A percentile compares a stretch with the other conserved stretches of the same genome.
phyloP scores from a whole-genome alignment of 2,113 vertebrate genomes.

The Sclerurus mexicanus region DNA sequence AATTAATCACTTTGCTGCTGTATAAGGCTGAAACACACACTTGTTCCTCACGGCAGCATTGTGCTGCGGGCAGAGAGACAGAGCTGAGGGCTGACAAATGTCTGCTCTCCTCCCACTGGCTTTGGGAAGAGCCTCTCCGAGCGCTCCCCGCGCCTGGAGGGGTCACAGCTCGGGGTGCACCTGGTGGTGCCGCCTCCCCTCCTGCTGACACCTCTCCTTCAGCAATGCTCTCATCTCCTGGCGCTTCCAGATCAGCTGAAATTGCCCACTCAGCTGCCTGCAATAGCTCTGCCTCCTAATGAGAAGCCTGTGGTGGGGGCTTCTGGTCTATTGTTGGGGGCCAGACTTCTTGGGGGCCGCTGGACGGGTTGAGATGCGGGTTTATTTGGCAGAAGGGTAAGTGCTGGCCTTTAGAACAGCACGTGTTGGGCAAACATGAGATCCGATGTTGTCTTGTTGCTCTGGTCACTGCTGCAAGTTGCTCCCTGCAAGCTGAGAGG shows the following conservation, averaged over 20 bases:
- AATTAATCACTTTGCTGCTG: neutral
- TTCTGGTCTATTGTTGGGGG: neutral
- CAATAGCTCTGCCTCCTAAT: neutral
- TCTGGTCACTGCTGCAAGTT: neutral
- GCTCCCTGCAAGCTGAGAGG: neutral
- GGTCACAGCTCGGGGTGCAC: neutral
- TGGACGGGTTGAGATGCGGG: neutral
- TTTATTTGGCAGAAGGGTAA: neutral
- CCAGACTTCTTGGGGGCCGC: neutral
- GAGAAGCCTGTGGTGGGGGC: accelerated
- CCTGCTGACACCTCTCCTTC: neutral
- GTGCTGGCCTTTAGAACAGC: neutral
- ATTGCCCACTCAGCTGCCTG: neutral
- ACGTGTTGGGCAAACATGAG: neutral
- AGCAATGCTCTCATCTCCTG: neutral
- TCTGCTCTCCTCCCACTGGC: neutral
- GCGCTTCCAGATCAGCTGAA: neutral
- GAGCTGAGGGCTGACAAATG: neutral
- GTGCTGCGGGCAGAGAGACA: neutral
- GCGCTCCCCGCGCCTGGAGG: neutral
- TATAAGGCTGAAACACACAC: neutral
- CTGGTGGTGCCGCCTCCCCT: neutral
- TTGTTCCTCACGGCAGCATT: neutral
- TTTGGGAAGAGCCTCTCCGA: neutral
- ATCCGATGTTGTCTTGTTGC: neutral